Percentiles rank a stretch among this genome's conserved stretches.
These are phyloP conservation scores for Lateolabrax maculatus DNA, from an alignment of 2,797 vertebrate genomes.

Conservation along the genomic window DNA sequence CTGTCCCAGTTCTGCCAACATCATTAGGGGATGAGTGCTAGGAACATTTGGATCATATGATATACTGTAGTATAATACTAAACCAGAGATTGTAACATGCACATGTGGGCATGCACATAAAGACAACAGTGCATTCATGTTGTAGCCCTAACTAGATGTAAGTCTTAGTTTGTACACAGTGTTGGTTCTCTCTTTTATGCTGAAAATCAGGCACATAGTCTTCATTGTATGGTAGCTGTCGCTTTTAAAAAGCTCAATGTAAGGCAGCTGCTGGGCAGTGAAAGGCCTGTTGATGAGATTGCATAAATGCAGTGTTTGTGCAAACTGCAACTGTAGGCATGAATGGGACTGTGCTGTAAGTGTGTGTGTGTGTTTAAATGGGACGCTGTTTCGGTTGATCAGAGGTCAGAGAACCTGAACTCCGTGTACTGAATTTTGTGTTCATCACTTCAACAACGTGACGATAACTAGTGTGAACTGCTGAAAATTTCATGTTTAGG, in stretches of 20 bases:
- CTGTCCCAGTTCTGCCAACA: constrained; percentile 48
- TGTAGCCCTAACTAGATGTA: background rate
- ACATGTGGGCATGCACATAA: background rate
- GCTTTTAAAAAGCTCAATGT: constrained; percentile 30
- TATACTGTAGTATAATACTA: background rate
- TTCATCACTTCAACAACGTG: background rate
- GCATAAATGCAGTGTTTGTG: constrained; percentile 21
- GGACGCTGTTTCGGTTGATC: background rate
- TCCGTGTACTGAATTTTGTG: constrained; percentile 1
- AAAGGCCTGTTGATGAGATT: constrained; percentile 41
- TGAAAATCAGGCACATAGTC: constrained; percentile 18
- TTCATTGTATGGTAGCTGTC: constrained; percentile 19
- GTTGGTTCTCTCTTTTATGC: background rate
- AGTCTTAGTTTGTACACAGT: background rate
- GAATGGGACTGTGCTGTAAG: background rate
- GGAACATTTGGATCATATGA: constrained; percentile 14
- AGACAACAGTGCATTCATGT: background rate
- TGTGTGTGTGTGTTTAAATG: constrained; percentile 11
- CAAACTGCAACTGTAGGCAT: constrained; percentile 11
- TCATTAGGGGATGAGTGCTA: constrained; percentile 35
- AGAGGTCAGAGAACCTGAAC: background rate
- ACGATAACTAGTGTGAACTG: background rate
- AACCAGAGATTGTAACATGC: background rate
- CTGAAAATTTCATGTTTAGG: background rate
- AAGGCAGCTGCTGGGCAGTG: constrained; percentile 6